Evolutionary conservation across 2,113 vertebrate genomes (phyloP).

Genomic region (human (Homo sapiens)): GRCh38 chr4:28880001-28880500

Average conservation of each 20-base stretch:
- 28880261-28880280: slow-evolving; percentile 52
- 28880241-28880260: background rate
- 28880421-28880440: background rate
- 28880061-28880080: slow-evolving; percentile 50
- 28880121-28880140: background rate
- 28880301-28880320: background rate
- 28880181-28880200: slow-evolving; percentile 14
- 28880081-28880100: slow-evolving; percentile 48
- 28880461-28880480: background rate
- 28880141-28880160: slow-evolving; percentile 12
- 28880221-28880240: background rate
- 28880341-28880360: background rate
- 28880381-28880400: background rate
- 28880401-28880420: background rate
- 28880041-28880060: slow-evolving; percentile 42
- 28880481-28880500: background rate
- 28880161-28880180: background rate
- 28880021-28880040: slow-evolving; percentile 42
- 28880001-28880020: slow-evolving; percentile 52
- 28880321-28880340: slow-evolving; percentile 33
- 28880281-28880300: background rate
- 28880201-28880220: background rate
- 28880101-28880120: slow-evolving; percentile 57
- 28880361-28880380: background rate
- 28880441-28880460: slow-evolving; percentile 38